A percentile compares a stretch with the other conserved stretches of the same genome.
phyloP scores from a whole-genome alignment of 1,140 invertebrate species.

The Andricus grossulariae region DNA sequence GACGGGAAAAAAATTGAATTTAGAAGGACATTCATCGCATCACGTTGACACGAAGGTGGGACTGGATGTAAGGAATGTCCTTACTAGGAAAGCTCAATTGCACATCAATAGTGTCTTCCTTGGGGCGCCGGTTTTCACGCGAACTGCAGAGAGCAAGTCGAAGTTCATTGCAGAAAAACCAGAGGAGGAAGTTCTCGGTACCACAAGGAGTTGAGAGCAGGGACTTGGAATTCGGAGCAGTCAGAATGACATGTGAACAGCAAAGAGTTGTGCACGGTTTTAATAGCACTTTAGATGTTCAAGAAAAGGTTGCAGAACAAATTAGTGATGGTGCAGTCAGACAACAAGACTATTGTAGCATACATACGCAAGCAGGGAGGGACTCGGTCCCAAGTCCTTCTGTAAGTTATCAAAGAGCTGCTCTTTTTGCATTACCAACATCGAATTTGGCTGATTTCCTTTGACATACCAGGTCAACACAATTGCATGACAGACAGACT shows the following conservation, averaged over 20 bases:
- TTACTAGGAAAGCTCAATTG: not conserved
- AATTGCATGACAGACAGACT: slow-evolving; percentile 49
- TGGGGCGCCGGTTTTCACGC: too few species aligned
- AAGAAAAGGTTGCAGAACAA: too few species aligned
- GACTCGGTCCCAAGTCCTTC: too few species aligned
- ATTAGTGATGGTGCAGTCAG: too few species aligned
- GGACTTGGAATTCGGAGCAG: slow-evolving; percentile 50
- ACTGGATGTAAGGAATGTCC: not conserved
- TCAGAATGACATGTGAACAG: slow-evolving; percentile 54
- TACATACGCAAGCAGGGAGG: slow-evolving; percentile 52
- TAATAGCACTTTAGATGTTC: slow-evolving; percentile 54
- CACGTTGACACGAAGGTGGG: not conserved
- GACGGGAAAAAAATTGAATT: slow-evolving; percentile 15
- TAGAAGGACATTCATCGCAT: not conserved
- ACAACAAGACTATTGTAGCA: slow-evolving; percentile 61
- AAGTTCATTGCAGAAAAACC: slow-evolving; percentile 36
- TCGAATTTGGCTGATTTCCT: slow-evolving; percentile 41
- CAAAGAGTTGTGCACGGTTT: slow-evolving; percentile 62
- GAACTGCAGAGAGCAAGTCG: too few species aligned
- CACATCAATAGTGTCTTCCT: too few species aligned
- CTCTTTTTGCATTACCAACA: too few species aligned
- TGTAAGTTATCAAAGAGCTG: too few species aligned
- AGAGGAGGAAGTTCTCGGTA: slow-evolving; percentile 58
- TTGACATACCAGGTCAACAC: slow-evolving; percentile 49
- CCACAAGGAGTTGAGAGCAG: slow-evolving; percentile 43